Evolutionary conservation across 2,113 vertebrate species (phyloP).

Genomic region (Carassius gibelio): DNA sequence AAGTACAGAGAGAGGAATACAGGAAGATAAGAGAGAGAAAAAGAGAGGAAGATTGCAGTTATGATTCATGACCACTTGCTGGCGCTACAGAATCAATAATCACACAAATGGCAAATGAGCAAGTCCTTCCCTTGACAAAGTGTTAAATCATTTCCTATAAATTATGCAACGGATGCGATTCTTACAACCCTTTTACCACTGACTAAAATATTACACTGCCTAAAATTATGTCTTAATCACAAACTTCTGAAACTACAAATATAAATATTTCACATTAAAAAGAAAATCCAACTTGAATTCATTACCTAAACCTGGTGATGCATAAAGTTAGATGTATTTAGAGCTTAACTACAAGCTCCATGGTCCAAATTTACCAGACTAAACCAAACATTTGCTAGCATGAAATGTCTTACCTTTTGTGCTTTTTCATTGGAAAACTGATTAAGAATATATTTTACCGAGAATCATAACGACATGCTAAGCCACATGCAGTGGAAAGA

Average conservation of each 20-base stretch:
- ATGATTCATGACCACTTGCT: conserved; percentile 26
- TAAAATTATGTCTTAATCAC: neutral
- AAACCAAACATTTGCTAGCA: neutral
- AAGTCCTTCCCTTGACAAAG: neutral
- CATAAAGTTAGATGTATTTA: neutral
- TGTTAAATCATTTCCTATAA: neutral
- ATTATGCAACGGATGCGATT: neutral
- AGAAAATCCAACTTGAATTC: neutral
- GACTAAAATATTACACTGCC: neutral
- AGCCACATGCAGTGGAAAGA: conserved; percentile 34
- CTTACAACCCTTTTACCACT: neutral
- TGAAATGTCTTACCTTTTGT: conserved; percentile 39
- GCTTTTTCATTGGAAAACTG: conserved; percentile 49
- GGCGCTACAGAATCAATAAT: conserved; percentile 1
- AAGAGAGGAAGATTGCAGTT: neutral
- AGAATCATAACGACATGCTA: neutral
- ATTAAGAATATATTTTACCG: neutral
- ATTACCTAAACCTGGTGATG: neutral
- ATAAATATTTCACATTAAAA: neutral
- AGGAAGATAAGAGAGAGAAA: neutral
- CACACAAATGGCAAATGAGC: neutral
- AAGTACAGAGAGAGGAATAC: neutral
- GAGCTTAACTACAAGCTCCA: neutral
- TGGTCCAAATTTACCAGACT: neutral
- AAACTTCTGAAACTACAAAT: neutral